Evolutionary conservation across 2,888 invertebrate species (phyloP).

Genomic region (Boloria euphrosyne): DNA sequence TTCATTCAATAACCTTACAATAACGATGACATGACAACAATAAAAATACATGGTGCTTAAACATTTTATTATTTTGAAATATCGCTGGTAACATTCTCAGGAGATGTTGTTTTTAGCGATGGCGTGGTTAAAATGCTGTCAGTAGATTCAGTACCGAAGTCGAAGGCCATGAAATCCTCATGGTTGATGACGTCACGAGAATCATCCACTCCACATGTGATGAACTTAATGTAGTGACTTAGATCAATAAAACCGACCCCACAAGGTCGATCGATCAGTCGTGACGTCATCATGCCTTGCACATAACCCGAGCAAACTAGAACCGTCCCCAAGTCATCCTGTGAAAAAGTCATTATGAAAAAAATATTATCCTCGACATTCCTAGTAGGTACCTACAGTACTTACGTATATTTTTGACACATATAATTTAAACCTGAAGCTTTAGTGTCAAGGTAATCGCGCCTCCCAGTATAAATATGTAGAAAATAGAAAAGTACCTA

Average conservation of each 20-base stretch:
- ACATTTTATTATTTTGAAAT: slow-evolving; percentile 4
- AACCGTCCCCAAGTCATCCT: slow-evolving; percentile 71
- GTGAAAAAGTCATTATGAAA: slow-evolving; percentile 25
- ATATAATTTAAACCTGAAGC: too few species aligned
- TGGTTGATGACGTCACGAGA: slow-evolving; percentile 64
- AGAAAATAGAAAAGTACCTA: too few species aligned
- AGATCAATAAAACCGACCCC: slow-evolving; percentile 69
- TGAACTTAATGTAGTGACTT: slow-evolving; percentile 57
- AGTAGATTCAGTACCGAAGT: slow-evolving; percentile 41
- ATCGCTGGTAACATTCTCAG: slow-evolving; percentile 19
- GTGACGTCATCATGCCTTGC: slow-evolving; percentile 68
- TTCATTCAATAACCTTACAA: too few species aligned
- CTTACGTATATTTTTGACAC: too few species aligned
- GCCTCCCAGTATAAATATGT: too few species aligned
- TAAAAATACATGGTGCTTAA: not conserved
- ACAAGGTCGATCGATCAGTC: slow-evolving; percentile 68
- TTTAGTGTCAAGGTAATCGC: too few species aligned
- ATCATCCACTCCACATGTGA: slow-evolving; percentile 73
- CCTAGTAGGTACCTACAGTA: too few species aligned
- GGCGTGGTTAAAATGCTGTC: slow-evolving; percentile 28
- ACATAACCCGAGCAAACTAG: slow-evolving; percentile 64
- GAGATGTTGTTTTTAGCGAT: slow-evolving; percentile 29
- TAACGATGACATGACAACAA: not conserved
- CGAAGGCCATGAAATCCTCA: slow-evolving; percentile 51
- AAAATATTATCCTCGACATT: too few species aligned